phyloP scores from a whole-genome alignment of 1,140 invertebrate genomes.

The Aphidius ervi region DNA sequence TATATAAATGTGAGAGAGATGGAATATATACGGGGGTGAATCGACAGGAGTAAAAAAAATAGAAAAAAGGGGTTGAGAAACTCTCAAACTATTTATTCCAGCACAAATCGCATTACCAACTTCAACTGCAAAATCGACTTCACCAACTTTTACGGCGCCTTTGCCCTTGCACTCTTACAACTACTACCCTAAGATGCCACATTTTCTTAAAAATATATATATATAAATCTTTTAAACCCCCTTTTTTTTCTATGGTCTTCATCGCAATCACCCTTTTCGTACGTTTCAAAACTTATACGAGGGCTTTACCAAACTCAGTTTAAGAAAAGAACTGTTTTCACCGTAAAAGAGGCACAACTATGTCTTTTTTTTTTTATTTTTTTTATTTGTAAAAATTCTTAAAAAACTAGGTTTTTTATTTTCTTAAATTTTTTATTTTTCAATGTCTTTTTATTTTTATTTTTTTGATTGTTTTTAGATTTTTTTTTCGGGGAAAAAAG shows the following conservation, averaged over 20 bases:
- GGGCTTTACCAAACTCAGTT: constrained; percentile 52
- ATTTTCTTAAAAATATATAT: neutral
- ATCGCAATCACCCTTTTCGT: constrained; percentile 35
- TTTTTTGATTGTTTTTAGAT: too few relatives aligned
- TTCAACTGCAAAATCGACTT: constrained; percentile 54
- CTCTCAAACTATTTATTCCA: constrained; percentile 50
- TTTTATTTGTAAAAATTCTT: too few relatives aligned
- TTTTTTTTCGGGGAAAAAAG: too few relatives aligned
- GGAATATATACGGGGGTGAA: constrained; percentile 4
- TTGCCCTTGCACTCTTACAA: constrained; percentile 31
- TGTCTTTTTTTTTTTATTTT: too few relatives aligned
- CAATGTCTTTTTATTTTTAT: too few relatives aligned
- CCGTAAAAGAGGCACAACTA: constrained; percentile 14
- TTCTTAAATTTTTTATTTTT: too few relatives aligned
- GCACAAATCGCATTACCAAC: constrained; percentile 54
- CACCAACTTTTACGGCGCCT: constrained; percentile 51
- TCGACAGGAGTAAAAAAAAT: constrained; percentile 19
- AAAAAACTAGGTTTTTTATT: too few relatives aligned
- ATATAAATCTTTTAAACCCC: constrained; percentile 2
- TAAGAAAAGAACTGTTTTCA: constrained; percentile 51
- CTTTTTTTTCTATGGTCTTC: constrained; percentile 26
- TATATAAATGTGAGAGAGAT: neutral
- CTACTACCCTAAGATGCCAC: constrained; percentile 5
- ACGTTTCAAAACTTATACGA: constrained; percentile 49
- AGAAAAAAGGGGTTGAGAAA: constrained; percentile 9